These are phyloP conservation scores for Lamprotornis superbus DNA, from an alignment of 2,113 vertebrate genomes.

Conservation along the genomic window DNA sequence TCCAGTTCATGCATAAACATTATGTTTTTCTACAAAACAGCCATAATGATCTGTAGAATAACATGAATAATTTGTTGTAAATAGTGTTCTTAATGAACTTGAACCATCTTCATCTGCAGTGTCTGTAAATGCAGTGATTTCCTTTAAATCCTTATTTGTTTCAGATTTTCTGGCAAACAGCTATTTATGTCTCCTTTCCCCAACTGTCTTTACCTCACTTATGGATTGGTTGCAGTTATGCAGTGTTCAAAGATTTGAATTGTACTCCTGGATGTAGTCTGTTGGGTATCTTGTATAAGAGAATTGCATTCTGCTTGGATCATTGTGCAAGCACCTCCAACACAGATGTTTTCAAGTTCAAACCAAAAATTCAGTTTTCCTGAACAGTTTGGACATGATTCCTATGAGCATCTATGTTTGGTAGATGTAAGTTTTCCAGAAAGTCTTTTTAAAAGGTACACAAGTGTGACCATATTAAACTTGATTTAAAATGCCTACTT, in stretches of 20 bases:
- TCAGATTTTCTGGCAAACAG: not conserved
- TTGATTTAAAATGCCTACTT: not conserved
- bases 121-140: conserved; percentile 11
- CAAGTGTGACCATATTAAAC: not conserved
- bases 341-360: not conserved
- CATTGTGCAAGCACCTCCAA: not conserved
- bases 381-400: not conserved
- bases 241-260: not conserved
- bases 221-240: not conserved
- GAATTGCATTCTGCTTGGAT: not conserved
- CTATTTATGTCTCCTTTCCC: not conserved
- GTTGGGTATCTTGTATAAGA: not conserved
- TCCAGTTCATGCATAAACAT: not conserved
- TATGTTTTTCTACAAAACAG: not conserved
- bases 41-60: not conserved
- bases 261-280: not conserved
- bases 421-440: not conserved
- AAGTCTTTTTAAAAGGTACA: not conserved
- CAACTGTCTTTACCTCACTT: not conserved
- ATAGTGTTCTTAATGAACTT: conserved; percentile 25
- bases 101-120: not conserved
- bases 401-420: not conserved
- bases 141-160: conserved; percentile 6
- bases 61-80: conserved; percentile 20
- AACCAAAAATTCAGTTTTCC: not conserved